These are phyloP conservation scores for Carcina quercana DNA, from an alignment of 2,888 invertebrate genomes.

Conservation along the genomic window DNA sequence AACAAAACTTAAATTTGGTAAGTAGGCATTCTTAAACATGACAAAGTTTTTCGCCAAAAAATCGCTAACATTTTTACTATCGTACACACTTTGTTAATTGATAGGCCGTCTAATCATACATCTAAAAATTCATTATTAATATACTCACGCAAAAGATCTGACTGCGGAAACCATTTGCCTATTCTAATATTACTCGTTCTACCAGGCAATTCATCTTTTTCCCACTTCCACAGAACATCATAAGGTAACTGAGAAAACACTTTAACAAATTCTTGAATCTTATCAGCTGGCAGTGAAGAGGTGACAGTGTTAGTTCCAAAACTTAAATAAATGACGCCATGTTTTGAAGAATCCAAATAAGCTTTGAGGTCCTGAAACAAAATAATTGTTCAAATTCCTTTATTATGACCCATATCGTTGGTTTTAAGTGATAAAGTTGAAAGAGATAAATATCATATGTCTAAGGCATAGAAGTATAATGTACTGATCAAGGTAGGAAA, in stretches of 20 bases:
- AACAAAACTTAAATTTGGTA: too few species aligned
- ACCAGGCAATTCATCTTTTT: constrained; percentile 26
- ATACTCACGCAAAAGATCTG: constrained; percentile 34
- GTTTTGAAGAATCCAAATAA: constrained; percentile 41
- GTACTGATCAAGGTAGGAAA: too few species aligned
- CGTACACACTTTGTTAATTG: not conserved
- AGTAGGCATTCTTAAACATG: too few species aligned
- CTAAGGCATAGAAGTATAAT: too few species aligned
- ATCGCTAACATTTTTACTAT: not conserved
- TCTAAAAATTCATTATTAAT: too few species aligned
- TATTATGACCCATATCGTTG: too few species aligned
- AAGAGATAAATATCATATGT: too few species aligned
- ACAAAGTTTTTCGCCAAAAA: too few species aligned
- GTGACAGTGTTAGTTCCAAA: constrained; percentile 50
- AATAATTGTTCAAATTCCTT: too few species aligned
- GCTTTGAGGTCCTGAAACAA: constrained; percentile 37
- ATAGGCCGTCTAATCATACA: not conserved
- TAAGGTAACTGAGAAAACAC: constrained; percentile 48
- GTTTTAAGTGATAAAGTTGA: too few species aligned
- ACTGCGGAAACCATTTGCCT: constrained; percentile 47
- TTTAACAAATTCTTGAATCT: constrained; percentile 28
- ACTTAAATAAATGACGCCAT: constrained; percentile 57
- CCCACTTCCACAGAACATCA: constrained; percentile 53
- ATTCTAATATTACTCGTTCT: constrained; percentile 41
- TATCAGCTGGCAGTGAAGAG: constrained; percentile 33